phyloP scores from a whole-genome alignment of 1,140 invertebrate genomes.

The Yoshiicerus persimilis region DNA sequence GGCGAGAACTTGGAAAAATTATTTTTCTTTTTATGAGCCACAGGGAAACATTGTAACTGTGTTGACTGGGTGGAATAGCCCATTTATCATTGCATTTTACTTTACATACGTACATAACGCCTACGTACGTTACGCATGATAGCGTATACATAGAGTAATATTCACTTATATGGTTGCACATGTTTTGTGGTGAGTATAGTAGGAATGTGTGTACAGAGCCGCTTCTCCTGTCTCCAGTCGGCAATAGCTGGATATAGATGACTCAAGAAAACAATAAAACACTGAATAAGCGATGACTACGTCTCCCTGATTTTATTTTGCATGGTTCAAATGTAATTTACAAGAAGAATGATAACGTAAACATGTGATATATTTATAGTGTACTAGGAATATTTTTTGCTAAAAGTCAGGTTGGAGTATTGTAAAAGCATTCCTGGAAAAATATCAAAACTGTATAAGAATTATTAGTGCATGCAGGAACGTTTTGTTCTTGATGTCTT shows the following conservation, averaged over 20 bases:
- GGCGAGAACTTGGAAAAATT: not conserved
- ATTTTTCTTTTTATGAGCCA: not conserved
- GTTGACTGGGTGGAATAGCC: not conserved
- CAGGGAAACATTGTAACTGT: not conserved
- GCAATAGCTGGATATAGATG: not conserved
- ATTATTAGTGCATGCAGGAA: too few species aligned
- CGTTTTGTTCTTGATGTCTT: too few species aligned
- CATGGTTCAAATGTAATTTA: not conserved
- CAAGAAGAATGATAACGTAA: not conserved
- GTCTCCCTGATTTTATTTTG: not conserved
- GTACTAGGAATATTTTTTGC: too few species aligned
- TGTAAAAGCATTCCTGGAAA: too few species aligned
- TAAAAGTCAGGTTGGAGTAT: too few species aligned
- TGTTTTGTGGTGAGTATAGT: not conserved
- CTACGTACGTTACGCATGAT: too few species aligned
- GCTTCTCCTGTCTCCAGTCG: not conserved
- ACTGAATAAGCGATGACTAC: not conserved
- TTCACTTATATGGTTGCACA: too few species aligned
- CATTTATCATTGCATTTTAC: not conserved
- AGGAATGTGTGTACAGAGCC: constrained; percentile 44
- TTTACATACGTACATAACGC: too few species aligned
- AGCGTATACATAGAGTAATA: too few species aligned
- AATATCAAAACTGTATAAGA: too few species aligned
- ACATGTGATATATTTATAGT: not conserved
- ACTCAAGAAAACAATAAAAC: not conserved